Conservation (phyloP, 2,888 invertebrate genomes). For the Watsonalla binaria region DNA sequence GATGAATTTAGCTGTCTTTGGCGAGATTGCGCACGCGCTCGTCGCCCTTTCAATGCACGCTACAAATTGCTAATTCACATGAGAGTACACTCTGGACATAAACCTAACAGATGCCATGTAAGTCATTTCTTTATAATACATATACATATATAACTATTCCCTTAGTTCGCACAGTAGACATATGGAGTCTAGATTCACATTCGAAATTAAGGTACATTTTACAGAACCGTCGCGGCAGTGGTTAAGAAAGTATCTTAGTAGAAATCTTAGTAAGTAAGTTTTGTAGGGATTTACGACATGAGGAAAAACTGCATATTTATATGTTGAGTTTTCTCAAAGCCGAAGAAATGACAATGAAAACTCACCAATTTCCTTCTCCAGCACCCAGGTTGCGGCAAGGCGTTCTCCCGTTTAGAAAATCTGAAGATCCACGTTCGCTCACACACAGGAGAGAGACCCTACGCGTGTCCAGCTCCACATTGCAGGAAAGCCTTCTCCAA, state of each 20-base stretch:
- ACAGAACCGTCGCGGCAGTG: too few species aligned
- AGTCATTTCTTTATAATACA: constrained; percentile 58
- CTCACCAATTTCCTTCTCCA: constrained; percentile 46
- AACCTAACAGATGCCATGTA: constrained; percentile 98
- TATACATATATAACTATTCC: background rate
- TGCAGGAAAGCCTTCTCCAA: constrained; percentile 99
- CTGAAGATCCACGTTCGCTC: constrained; percentile 97
- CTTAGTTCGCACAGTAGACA: too few species aligned
- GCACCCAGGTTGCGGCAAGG: constrained; percentile 96
- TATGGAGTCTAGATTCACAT: too few species aligned
- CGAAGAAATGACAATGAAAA: background rate
- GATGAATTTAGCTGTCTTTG: constrained; percentile 96
- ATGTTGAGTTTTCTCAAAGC: too few species aligned
- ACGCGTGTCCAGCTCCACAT: constrained; percentile 94
- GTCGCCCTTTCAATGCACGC: constrained; percentile 96
- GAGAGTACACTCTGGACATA: constrained; percentile 98
- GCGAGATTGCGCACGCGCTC: constrained; percentile 93
- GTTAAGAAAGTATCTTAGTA: too few species aligned
- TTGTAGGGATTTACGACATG: too few species aligned
- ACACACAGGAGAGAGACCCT: constrained; percentile 97
- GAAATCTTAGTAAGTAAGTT: too few species aligned
- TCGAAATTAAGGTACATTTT: too few species aligned
- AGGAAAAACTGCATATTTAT: too few species aligned
- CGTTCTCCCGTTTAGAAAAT: constrained; percentile 97
- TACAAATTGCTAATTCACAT: constrained; percentile 98